Conservation (phyloP, 2,113 vertebrate genomes). For the Phaethornis superciliosus region DNA sequence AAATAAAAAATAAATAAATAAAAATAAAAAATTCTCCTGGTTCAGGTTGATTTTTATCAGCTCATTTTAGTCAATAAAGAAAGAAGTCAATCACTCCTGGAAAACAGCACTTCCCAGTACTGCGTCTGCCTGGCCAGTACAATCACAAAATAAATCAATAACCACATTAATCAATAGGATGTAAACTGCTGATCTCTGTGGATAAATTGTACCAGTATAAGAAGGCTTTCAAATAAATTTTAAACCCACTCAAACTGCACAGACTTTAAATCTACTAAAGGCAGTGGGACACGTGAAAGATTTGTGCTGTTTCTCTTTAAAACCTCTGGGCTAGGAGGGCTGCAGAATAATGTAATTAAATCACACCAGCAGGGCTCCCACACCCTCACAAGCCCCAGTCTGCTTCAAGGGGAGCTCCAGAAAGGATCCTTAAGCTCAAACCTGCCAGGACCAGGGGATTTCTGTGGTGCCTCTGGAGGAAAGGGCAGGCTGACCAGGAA, state of each 20-base stretch:
- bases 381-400: background rate
- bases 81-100: constrained; percentile 69
- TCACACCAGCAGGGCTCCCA: background rate
- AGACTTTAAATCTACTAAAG: constrained; percentile 44
- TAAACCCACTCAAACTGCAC: constrained; percentile 39
- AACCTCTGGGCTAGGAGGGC: background rate
- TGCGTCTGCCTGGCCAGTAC: constrained; percentile 19
- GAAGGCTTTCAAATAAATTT: constrained; percentile 61
- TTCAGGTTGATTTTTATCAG: constrained; percentile 62
- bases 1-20: background rate
- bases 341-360: constrained; percentile 22
- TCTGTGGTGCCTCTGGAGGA: background rate
- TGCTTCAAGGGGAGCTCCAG: background rate
- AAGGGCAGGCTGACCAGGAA: background rate
- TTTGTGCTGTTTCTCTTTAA: constrained; percentile 24
- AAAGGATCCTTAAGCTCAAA: background rate
- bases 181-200: constrained; percentile 71
- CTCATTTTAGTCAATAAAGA: constrained; percentile 75
- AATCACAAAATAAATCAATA: constrained; percentile 60
- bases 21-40: background rate
- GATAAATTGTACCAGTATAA: constrained; percentile 58
- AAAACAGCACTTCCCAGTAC: constrained; percentile 32
- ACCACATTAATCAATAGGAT: constrained; percentile 65
- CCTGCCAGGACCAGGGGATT: background rate
- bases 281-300: background rate